Percentiles rank a stretch among this genome's conserved stretches.
phyloP scores from a whole-genome alignment of 2,113 vertebrate genomes.

The Notothenia rossii region DNA sequence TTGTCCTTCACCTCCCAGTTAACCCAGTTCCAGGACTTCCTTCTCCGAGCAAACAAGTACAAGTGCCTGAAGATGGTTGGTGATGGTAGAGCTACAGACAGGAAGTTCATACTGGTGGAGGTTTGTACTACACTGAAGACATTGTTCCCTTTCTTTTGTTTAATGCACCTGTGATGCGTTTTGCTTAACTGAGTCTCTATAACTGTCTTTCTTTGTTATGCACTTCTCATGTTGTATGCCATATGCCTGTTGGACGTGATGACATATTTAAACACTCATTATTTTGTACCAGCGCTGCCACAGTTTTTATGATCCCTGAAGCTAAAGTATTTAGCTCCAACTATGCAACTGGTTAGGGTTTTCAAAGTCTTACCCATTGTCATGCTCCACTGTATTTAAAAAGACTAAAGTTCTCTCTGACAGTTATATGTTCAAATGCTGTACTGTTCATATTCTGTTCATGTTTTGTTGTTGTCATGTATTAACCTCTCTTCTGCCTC shows the following conservation, averaged over 20 bases:
- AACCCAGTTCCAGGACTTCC: constrained; percentile 91
- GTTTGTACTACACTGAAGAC: constrained; percentile 70
- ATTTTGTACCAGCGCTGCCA: too few relatives aligned
- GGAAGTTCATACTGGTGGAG: constrained; percentile 93
- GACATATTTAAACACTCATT: too few relatives aligned
- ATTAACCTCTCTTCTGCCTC: neutral
- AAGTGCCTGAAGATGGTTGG: constrained; percentile 91
- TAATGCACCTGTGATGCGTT: neutral
- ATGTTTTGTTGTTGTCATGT: too few relatives aligned
- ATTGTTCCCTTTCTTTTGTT: neutral
- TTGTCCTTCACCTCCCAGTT: constrained; percentile 87
- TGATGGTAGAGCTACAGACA: constrained; percentile 80
- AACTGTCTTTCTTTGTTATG: neutral
- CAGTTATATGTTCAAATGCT: neutral
- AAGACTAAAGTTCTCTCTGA: neutral
- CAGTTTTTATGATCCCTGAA: too few relatives aligned
- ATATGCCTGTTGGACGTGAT: neutral
- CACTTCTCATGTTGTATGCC: neutral
- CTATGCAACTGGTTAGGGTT: too few relatives aligned
- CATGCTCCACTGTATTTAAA: neutral
- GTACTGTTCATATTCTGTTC: neutral
- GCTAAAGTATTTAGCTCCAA: too few relatives aligned
- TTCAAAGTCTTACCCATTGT: neutral
- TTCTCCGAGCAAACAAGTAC: constrained; percentile 95
- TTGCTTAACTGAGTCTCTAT: neutral